Evolutionary conservation across 2,888 invertebrate genomes (phyloP), one percentile per base, ranked within the genome.

Genomic region (Lasioglossum oenotherae): DNA sequence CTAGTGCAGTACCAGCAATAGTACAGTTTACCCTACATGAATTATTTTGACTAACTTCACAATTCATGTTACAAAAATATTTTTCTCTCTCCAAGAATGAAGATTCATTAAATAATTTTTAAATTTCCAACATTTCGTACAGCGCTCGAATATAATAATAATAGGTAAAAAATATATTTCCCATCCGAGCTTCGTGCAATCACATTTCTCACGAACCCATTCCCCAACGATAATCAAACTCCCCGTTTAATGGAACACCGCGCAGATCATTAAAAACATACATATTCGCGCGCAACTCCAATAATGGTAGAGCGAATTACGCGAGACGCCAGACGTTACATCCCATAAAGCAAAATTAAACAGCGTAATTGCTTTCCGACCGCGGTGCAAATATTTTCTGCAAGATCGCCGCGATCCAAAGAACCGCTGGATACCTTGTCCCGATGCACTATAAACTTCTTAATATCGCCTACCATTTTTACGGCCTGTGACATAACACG

Each of bases 391-490:
- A 69, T 35, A 38, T 38, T 35, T 35, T 35, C 67, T 8, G 38
- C 3, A 3, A 38, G 19, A 69, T 35, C 69, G 12, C 12, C 14
- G 5, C 41, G 41, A 71, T 69, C 71, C 5, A 41, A 41, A 71
- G 71, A n/a, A 4, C n/a, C 41, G 14, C 0, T 23, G 41, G 41
- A 64, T 35, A 41, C 57, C 19, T 23, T 49, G 14, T 14, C 19
- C 49, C 41, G 46, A 46, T 46, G 60, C 16, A 64, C 67, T 60
- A 74, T 78, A 81, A 44, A 82, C 35, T 80, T 82, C 31, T 73
- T 82, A 82, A 86, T 81, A 83, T 76, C 78, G 27, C 41, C 23
- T 19, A 78, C 53, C 53, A 53, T 73, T 85, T 85, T 78, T 83
- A 85, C 41, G 74, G 78, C 16, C 53, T 57, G 53, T 49, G 46